Evolutionary conservation across 2,113 vertebrate genomes (phyloP).

Genomic region (Salminus brasiliensis): DNA sequence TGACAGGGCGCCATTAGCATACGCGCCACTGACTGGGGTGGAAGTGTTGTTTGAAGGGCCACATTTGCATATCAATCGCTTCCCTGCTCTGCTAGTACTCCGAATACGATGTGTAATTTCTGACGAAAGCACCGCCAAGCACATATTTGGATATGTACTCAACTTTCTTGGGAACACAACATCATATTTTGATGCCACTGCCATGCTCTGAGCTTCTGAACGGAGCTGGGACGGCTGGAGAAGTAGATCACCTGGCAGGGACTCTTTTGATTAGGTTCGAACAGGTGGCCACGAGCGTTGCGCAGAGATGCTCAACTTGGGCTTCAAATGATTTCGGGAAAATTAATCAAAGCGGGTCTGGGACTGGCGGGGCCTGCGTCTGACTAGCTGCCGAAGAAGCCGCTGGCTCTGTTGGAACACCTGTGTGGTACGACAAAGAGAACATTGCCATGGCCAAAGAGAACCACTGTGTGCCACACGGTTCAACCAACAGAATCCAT

Average conservation of each 20-base stretch:
- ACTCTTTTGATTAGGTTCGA: constrained; percentile 17
- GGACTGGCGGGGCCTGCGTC: constrained; percentile 23
- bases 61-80: constrained; percentile 65
- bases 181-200: background rate
- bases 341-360: constrained; percentile 49
- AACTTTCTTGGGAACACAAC: background rate
- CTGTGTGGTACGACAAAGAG: background rate
- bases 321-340: constrained; percentile 30
- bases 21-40: background rate
- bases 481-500: too few species aligned
- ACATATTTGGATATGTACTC: background rate
- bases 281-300: background rate
- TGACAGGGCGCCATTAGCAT: constrained; percentile 25
- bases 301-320: constrained; percentile 12
- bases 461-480: too few species aligned
- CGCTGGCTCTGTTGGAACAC: background rate
- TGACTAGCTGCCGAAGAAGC: constrained; percentile 28
- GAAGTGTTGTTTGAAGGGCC: constrained; percentile 29
- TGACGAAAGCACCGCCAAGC: background rate
- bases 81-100: background rate
- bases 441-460: too few species aligned
- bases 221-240: background rate
- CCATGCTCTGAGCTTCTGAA: background rate
- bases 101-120: background rate
- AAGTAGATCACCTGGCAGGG: background rate